Evolutionary conservation across 2,113 vertebrate species (phyloP), one percentile per base, ranked within the genome.

Genomic region (Takifugu flavidus): DNA sequence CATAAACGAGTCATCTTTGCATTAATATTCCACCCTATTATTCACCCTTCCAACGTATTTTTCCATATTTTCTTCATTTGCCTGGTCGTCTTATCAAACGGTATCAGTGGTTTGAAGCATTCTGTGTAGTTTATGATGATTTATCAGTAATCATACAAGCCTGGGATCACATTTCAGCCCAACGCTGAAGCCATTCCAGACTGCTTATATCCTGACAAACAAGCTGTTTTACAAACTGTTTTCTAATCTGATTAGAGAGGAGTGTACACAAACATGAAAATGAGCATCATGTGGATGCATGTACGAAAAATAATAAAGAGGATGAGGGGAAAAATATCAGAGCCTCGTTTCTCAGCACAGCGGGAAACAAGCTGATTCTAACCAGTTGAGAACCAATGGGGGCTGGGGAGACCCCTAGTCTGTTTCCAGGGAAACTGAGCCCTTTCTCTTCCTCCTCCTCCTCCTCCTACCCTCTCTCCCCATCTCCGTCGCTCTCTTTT

Each of bases 391-490:
- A 87, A 75, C 76, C 80, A 85, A 82, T 84, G 76, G 78, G 85
- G 76, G 82, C 64, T 74, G 59, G 55, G 70, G 81, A 85, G 84
- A 88, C 81, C 86, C 88, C 82, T 61, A 78, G 78, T 83, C 88
- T 85, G 88, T 89, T 89, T 86, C 88, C 88, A 87, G 73, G 88
- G 88, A 85, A 89, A 89, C 88, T 66, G 86, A 79, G 80, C 74
- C 59, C 65, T 79, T 70, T 78, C 82, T 82, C 67, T 51, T 53
- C 56, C 26, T 44, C 57, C 51, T 54, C 56, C 45, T 56, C 43
- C 39, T 51, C 58, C 65, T 59, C 53, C 31, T 43, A 55, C 52
- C 56, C 25, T 74, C 45, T 67, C 50, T 59, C 52, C 60, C 50
- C 46, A 53, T 42, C 58, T 27, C 49, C 53, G 34, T 60, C 31